phyloP scores from a whole-genome alignment of 2,113 vertebrate genomes.

The Phalacrocorax pelagicus region DNA sequence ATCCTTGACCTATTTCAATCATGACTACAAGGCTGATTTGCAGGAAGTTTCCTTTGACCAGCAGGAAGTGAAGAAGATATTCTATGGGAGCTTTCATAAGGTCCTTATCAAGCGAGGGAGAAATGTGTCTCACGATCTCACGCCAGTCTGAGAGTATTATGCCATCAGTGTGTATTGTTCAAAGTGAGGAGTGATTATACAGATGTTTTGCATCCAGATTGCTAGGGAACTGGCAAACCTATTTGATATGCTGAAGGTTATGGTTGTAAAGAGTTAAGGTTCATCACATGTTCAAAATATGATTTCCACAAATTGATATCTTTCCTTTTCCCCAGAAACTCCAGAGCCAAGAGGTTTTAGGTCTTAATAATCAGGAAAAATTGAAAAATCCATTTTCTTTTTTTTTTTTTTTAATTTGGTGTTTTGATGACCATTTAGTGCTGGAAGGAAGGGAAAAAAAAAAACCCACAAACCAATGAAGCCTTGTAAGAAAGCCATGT shows the following conservation, averaged over 20 bases:
- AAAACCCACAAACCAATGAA: not conserved
- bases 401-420: no score
- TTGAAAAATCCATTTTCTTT: not conserved
- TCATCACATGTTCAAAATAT: not conserved
- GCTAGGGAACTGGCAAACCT: not conserved
- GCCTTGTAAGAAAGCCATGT: not conserved
- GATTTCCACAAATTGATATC: not conserved
- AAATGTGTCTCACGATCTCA: not conserved
- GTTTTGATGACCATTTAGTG: not conserved
- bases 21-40: slow-evolving; percentile 84
- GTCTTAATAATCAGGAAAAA: not conserved
- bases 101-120: slow-evolving; percentile 66
- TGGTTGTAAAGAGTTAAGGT: not conserved
- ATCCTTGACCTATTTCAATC: slow-evolving; percentile 88
- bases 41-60: slow-evolving; percentile 91
- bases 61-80: slow-evolving; percentile 86
- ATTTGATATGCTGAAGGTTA: not conserved
- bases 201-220: not conserved
- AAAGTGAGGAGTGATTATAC: not conserved
- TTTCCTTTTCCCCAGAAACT: not conserved
- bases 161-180: not conserved
- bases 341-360: not conserved
- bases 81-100: slow-evolving; percentile 97
- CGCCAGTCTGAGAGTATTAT: not conserved
- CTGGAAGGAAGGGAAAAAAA: not conserved